Conservation (phyloP, 1,140 invertebrate genomes). For the Mercenaria mercenaria region DNA sequence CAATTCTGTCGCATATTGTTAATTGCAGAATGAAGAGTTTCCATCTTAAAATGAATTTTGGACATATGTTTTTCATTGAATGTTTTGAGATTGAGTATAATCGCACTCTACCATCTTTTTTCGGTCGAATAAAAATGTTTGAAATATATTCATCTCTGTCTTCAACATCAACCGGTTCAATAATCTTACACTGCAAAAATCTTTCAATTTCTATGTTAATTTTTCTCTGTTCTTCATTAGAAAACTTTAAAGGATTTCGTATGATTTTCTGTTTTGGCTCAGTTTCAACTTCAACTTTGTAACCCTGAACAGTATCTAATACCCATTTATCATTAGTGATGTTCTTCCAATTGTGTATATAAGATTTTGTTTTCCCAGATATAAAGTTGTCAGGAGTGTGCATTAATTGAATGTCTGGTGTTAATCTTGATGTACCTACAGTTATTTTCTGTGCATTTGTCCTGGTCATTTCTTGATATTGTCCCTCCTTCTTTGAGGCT, state of each 20-base stretch:
- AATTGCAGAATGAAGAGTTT: slow-evolving; percentile 53
- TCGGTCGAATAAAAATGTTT: slow-evolving; percentile 59
- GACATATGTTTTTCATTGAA: slow-evolving; percentile 49
- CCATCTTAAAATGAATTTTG: slow-evolving; percentile 70
- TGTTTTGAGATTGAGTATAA: slow-evolving; percentile 66
- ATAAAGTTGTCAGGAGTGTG: slow-evolving; percentile 21
- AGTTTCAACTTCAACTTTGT: slow-evolving; percentile 18
- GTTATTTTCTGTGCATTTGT: not conserved
- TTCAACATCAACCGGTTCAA: not conserved
- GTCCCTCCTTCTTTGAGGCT: not conserved
- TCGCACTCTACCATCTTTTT: slow-evolving; percentile 56
- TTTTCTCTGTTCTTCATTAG: not conserved
- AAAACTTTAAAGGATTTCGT: slow-evolving; percentile 20
- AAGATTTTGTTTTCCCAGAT: slow-evolving; percentile 14
- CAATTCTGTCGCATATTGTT: slow-evolving; percentile 48
- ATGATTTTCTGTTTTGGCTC: not conserved
- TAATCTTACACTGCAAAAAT: slow-evolving; percentile 22
- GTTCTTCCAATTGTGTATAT: slow-evolving; percentile 15
- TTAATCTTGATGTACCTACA: slow-evolving; percentile 7
- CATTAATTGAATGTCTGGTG: not conserved
- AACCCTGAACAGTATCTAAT: slow-evolving; percentile 42
- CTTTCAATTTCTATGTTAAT: slow-evolving; percentile 24
- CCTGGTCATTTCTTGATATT: not conserved
- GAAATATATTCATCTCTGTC: slow-evolving; percentile 58
- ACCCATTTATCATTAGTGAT: slow-evolving; percentile 53